phyloP scores from a whole-genome alignment of 2,888 invertebrate species.

The Andrena haemorrhoa region DNA sequence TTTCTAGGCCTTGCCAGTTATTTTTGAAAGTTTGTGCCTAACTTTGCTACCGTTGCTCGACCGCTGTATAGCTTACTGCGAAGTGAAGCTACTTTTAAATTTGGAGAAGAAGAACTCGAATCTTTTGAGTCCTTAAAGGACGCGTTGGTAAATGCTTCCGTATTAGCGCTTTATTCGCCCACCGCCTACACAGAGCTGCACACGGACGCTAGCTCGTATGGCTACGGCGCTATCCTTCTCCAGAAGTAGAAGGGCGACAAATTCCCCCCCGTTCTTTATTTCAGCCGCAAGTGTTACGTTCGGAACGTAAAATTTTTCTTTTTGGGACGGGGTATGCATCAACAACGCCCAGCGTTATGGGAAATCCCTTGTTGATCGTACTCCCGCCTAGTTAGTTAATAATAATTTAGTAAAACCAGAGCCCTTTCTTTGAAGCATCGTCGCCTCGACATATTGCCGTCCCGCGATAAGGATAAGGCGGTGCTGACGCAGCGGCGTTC shows the following conservation, averaged over 20 bases:
- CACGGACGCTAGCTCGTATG: background rate
- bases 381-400: too few relatives aligned
- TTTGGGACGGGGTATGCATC: too few relatives aligned
- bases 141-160: background rate
- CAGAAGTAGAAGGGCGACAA: background rate
- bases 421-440: too few relatives aligned
- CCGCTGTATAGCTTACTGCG: background rate
- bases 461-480: too few relatives aligned
- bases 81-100: background rate
- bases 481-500: too few relatives aligned
- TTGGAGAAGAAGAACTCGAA: background rate
- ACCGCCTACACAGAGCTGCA: background rate
- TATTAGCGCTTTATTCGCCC: background rate
- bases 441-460: too few relatives aligned
- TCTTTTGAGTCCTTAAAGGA: too few relatives aligned
- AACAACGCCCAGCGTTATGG: too few relatives aligned
- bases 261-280: background rate
- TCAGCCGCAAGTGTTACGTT: too few relatives aligned
- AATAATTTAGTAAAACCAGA: too few relatives aligned
- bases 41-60: background rate
- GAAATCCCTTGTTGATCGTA: too few relatives aligned
- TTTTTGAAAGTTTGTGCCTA: background rate
- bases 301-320: too few relatives aligned
- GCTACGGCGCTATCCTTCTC: background rate
- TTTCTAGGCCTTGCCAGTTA: background rate